Conservation (phyloP, 2,113 vertebrate species). For the Mormyrus iriodes region DNA sequence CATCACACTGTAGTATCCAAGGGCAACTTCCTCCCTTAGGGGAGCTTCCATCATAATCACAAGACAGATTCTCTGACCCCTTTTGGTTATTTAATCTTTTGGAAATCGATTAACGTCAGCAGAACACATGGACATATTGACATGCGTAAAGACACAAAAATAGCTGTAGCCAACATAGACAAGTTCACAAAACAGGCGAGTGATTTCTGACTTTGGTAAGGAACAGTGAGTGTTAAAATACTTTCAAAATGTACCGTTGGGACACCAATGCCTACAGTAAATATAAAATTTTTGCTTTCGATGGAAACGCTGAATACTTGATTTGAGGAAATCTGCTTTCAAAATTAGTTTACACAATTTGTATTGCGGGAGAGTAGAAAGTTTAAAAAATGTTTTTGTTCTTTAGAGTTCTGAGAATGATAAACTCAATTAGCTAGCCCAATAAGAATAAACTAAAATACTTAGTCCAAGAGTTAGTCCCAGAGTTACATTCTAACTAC, state of each 20-base stretch:
- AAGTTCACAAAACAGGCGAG: background rate
- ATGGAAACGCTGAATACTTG: background rate
- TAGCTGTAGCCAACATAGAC: background rate
- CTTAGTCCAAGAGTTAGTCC: background rate
- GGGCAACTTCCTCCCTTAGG: slow-evolving; percentile 25
- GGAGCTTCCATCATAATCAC: background rate
- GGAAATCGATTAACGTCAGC: slow-evolving; percentile 20
- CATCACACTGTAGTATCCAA: slow-evolving; percentile 27
- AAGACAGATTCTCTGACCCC: background rate
- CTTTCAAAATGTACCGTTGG: background rate
- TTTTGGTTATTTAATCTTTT: slow-evolving; percentile 17
- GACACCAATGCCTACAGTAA: background rate
- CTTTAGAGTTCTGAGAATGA: background rate
- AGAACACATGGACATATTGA: background rate
- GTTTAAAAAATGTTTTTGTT: background rate
- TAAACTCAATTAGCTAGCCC: background rate
- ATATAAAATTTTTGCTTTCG: background rate
- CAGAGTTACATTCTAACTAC: background rate
- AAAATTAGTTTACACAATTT: background rate
- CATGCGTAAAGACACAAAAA: slow-evolving; percentile 1
- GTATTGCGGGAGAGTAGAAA: background rate
- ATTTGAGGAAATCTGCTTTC: background rate
- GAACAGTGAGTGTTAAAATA: background rate
- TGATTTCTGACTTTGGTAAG: background rate
- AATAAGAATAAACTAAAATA: background rate